These are phyloP conservation scores for Synergus itoensis DNA, from an alignment of 2,888 invertebrate genomes.

Conservation along the genomic window DNA sequence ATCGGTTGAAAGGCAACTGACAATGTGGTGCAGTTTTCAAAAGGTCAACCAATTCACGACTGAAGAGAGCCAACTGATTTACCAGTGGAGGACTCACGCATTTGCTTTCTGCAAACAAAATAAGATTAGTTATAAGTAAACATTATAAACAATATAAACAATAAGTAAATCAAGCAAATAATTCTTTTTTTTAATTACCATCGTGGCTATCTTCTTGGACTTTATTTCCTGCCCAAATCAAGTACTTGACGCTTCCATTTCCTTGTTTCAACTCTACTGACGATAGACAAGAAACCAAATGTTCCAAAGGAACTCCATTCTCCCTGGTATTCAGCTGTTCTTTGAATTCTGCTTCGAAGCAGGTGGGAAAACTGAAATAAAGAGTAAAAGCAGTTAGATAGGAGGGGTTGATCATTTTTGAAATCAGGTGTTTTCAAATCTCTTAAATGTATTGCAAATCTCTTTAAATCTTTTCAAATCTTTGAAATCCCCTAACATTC, in stretches of 20 bases:
- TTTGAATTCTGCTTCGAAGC: conserved; percentile 88
- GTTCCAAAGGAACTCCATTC: conserved; percentile 92
- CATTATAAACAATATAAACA: not conserved
- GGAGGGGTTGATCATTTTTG: too few species aligned
- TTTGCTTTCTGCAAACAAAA: conserved; percentile 72
- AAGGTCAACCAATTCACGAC: conserved; percentile 92
- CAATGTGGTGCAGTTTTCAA: conserved; percentile 90
- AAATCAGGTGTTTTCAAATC: too few species aligned
- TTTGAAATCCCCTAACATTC: too few species aligned
- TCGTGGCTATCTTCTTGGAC: conserved; percentile 70
- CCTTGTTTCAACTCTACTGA: conserved; percentile 83
- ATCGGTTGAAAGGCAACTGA: conserved; percentile 89
- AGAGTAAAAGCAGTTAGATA: conserved; percentile 41
- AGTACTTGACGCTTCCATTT: conserved; percentile 80
- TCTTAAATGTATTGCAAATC: too few species aligned
- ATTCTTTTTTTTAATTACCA: conserved; percentile 61
- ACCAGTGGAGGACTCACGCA: conserved; percentile 84
- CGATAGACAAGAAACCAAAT: conserved; percentile 91
- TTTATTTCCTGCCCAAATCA: conserved; percentile 77
- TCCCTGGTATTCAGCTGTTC: conserved; percentile 82
- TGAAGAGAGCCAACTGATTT: conserved; percentile 88
- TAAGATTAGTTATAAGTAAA: not conserved
- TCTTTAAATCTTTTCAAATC: too few species aligned
- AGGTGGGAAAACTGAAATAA: conserved; percentile 85
- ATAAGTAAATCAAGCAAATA: not conserved